These are phyloP conservation scores for Plotosus lineatus DNA, from an alignment of 2,113 vertebrate genomes.

Conservation along the genomic window DNA sequence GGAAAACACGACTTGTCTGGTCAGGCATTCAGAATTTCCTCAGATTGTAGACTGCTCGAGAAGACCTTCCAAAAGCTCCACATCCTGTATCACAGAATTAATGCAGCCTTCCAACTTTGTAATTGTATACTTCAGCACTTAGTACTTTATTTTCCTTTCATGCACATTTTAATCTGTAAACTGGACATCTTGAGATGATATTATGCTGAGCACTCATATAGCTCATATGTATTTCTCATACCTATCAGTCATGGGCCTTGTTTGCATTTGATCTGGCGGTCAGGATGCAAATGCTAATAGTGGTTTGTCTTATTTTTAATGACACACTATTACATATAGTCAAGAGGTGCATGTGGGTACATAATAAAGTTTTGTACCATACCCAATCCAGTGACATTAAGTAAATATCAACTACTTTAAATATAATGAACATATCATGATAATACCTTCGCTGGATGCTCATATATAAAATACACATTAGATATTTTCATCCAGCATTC, in stretches of 20 bases:
- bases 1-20: slow-evolving; percentile 48
- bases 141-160: slow-evolving; percentile 48
- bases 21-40: slow-evolving; percentile 10
- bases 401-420: neutral
- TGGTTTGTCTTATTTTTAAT: neutral
- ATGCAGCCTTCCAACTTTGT: slow-evolving; percentile 60
- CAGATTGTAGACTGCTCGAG: neutral
- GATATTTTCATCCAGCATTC: neutral
- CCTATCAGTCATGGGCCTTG: neutral
- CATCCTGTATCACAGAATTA: slow-evolving; percentile 34
- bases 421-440: neutral
- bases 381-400: neutral
- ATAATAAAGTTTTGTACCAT: neutral
- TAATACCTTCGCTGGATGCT: neutral
- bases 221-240: neutral
- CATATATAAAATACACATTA: neutral
- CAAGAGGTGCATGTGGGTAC: neutral
- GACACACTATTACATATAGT: neutral
- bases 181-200: neutral
- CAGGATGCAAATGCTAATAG: neutral
- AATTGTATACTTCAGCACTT: slow-evolving; percentile 56
- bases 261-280: neutral
- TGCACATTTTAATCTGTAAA: slow-evolving; percentile 12
- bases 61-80: neutral
- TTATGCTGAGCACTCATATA: neutral